Base-by-base conservation (phyloP, 2,113 vertebrate genomes). In the Grammomys surdaster region DNA sequence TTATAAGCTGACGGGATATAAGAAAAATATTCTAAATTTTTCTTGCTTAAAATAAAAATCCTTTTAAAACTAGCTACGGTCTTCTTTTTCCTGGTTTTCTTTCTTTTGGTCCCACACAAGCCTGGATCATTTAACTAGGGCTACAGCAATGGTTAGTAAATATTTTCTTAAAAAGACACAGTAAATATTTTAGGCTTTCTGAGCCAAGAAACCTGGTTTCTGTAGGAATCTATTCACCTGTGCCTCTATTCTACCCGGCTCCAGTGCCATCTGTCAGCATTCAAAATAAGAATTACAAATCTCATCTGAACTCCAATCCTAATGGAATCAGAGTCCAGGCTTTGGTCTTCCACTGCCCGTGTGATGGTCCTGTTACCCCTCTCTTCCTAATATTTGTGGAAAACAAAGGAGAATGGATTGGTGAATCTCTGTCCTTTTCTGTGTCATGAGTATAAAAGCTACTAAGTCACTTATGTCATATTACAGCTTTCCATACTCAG, bases 251-350 rank as follows among this genome's bases (percentile, higher is more conserved):
- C 84, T 76, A 93, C 58, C 54, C 40, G 72, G 31, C 54, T 60
- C 7, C 89, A 92, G 54, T 46, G 40, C n/a, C 31, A 88, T 56
- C 36, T 69, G 76, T 20, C 36, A 92, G 48, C 22, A 72, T 93
- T 94, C 69, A 46, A 54, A 90, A 81, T 1, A 93, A 65, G 73
- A 92, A 63, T 86, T 54, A 92, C 24, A n/a, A 86, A 96, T 78
- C 54, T 89, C 43, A 78, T 92, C 67, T 78, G 46, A 86, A 93
- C 48, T n/a, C 90, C 69, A 92, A 51, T 81, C 78, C 36, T 72
- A 33, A 40, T 6, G 10, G 67, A 87, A 20, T 13, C 0, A 13
- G n/a, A 69, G 72, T 58, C 65, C 81, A 90, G 46, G 56, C 48
- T 80, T n/a, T 43, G 63, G n/a, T 48, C 36, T 17, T n/a, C 36